These are phyloP conservation scores for Battus philenor DNA, from an alignment of 1,140 invertebrate species.

Conservation along the genomic window DNA sequence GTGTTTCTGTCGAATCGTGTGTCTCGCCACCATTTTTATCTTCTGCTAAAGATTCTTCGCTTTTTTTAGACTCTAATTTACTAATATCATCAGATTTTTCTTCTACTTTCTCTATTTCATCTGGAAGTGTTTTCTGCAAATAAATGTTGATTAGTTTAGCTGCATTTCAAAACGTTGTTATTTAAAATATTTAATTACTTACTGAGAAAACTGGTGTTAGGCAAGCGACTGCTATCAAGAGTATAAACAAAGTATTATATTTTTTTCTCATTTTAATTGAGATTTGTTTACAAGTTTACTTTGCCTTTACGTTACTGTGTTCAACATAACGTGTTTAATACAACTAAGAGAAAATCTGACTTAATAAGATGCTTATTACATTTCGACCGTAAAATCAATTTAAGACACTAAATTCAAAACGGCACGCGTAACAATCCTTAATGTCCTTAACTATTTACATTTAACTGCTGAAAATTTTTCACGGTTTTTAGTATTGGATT, in stretches of 20 bases:
- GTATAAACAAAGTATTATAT: too few species aligned
- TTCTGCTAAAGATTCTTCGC: neutral
- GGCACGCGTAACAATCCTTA: conserved; percentile 16
- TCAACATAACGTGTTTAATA: conserved; percentile 1
- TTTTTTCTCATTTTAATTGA: too few species aligned
- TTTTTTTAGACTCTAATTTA: neutral
- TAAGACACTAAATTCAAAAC: conserved; percentile 10
- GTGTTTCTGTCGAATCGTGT: neutral
- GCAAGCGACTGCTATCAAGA: neutral
- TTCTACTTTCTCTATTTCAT: conserved; percentile 1
- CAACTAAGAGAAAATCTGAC: neutral
- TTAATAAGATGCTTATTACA: conserved; percentile 8
- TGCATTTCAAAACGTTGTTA: too few species aligned
- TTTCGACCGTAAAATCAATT: conserved; percentile 20
- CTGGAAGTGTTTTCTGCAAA: too few species aligned
- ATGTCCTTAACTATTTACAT: conserved; percentile 9
- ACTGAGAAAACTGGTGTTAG: conserved; percentile 1
- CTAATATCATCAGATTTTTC: neutral
- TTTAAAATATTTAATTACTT: neutral
- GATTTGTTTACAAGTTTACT: too few species aligned
- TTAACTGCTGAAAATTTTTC: conserved; percentile 10
- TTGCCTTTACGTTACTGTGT: too few species aligned
- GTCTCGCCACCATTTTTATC: neutral
- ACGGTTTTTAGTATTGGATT: neutral
- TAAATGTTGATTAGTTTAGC: too few species aligned